phyloP scores from a whole-genome alignment of 37 sponge, comb jelly and placozoan genomes.

The Aphrocallistes beatrix region DNA sequence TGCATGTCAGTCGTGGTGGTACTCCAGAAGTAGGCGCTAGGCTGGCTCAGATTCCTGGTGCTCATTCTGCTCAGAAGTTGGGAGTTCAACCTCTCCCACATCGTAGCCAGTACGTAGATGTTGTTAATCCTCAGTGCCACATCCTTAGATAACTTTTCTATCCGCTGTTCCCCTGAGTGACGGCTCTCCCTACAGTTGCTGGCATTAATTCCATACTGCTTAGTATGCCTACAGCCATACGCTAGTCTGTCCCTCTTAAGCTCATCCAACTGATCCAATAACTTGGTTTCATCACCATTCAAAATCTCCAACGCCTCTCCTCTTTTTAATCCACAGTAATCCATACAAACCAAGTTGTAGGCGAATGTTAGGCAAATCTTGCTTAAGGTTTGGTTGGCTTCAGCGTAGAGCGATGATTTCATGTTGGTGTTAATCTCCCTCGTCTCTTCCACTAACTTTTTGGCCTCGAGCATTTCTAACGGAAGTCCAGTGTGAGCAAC shows the following conservation, averaged over 20 bases:
- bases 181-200: background rate
- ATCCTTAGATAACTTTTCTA: background rate
- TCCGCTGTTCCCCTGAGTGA: background rate
- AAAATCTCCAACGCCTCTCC: background rate
- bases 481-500: background rate
- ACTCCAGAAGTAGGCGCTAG: constrained; percentile 1
- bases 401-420: background rate
- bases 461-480: background rate
- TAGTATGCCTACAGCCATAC: background rate
- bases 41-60: background rate
- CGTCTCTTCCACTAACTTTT: background rate
- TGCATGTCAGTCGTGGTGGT: constrained; percentile 2
- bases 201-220: background rate
- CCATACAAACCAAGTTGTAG: constrained; percentile 4
- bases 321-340: background rate
- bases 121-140: background rate
- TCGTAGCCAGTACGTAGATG: background rate
- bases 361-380: constrained; percentile 14
- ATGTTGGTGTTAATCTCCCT: background rate
- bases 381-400: background rate
- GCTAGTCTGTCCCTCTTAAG: background rate
- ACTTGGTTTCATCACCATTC: background rate
- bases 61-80: background rate
- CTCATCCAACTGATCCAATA: background rate
- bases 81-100: background rate